These are phyloP conservation scores for Spea bombifrons DNA, from an alignment of 2,113 vertebrate genomes.

Conservation along the genomic window DNA sequence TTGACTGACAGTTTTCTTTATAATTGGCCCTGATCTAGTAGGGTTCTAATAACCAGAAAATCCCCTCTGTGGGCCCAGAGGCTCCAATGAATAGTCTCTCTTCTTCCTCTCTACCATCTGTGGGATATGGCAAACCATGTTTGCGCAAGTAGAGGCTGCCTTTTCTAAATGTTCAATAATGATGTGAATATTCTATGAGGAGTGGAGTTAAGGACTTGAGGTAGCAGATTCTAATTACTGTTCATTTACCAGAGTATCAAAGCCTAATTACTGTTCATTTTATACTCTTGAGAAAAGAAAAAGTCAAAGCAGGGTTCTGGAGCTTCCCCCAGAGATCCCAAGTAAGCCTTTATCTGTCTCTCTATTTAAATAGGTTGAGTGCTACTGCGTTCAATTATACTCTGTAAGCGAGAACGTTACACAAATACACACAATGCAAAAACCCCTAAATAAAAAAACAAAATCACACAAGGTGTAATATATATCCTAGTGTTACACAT, in stretches of 20 bases:
- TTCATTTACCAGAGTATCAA: slow-evolving; percentile 99
- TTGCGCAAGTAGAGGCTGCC: slow-evolving; percentile 84
- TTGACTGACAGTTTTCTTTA: slow-evolving; percentile 99
- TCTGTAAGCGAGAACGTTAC: slow-evolving; percentile 88
- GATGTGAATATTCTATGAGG: slow-evolving; percentile 97
- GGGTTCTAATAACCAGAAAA: slow-evolving; percentile 99
- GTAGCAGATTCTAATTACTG: slow-evolving; percentile 99
- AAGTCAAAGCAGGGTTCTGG: slow-evolving; percentile 91
- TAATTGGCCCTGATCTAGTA: slow-evolving; percentile 99
- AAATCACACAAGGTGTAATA: slow-evolving; percentile 55
- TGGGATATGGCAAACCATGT: slow-evolving; percentile 77
- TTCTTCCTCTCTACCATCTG: slow-evolving; percentile 79
- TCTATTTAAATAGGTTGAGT: slow-evolving; percentile 87
- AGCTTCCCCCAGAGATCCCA: slow-evolving; percentile 92
- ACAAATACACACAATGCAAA: slow-evolving; percentile 85
- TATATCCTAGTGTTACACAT: slow-evolving; percentile 71
- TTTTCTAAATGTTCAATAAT: slow-evolving; percentile 98
- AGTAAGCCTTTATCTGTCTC: slow-evolving; percentile 86
- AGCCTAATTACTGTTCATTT: slow-evolving; percentile 99
- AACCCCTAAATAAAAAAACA: slow-evolving; percentile 76
- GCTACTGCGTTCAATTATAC: slow-evolving; percentile 81
- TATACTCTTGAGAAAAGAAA: slow-evolving; percentile 91
- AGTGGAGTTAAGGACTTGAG: slow-evolving; percentile 87
- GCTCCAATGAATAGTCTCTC: slow-evolving; percentile 88
- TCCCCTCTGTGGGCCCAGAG: slow-evolving; percentile 97